These are phyloP conservation scores for Nothoprocta perdicaria DNA, from an alignment of 2,113 vertebrate species.

Conservation along the genomic window DNA sequence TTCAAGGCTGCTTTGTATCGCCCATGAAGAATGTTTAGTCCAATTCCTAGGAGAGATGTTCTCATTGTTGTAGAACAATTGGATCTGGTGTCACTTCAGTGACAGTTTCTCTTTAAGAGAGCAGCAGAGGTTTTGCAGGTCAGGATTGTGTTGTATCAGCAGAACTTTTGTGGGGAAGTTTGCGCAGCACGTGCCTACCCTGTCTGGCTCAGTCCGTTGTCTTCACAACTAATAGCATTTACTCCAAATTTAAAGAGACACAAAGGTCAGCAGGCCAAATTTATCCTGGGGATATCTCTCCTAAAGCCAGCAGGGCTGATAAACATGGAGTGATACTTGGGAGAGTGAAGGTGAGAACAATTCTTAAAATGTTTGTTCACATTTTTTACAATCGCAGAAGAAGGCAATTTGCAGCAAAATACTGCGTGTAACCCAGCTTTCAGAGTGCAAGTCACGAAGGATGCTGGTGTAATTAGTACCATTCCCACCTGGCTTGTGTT, in stretches of 20 bases:
- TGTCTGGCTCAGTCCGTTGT: constrained; percentile 41
- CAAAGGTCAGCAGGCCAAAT: constrained; percentile 47
- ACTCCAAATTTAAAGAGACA: constrained; percentile 35
- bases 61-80: constrained; percentile 20
- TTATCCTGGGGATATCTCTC: constrained; percentile 5
- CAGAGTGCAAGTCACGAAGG: background rate
- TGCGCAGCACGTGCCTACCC: constrained; percentile 59
- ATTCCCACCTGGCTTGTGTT: background rate
- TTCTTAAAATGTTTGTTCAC: background rate
- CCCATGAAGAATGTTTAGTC: background rate
- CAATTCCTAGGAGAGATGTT: constrained; percentile 9
- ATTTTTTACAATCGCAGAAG: background rate
- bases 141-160: constrained; percentile 70
- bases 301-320: background rate
- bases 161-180: constrained; percentile 64
- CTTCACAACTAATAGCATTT: constrained; percentile 56
- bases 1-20: background rate
- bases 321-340: constrained; percentile 11
- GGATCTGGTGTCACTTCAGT: background rate
- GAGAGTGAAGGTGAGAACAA: background rate
- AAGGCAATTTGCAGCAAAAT: background rate
- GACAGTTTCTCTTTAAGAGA: constrained; percentile 60
- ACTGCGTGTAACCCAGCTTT: background rate
- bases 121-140: constrained; percentile 47
- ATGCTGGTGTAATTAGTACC: background rate